These are phyloP conservation scores for Gopherus flavomarginatus DNA, from an alignment of 2,113 vertebrate genomes.

Conservation along the genomic window DNA sequence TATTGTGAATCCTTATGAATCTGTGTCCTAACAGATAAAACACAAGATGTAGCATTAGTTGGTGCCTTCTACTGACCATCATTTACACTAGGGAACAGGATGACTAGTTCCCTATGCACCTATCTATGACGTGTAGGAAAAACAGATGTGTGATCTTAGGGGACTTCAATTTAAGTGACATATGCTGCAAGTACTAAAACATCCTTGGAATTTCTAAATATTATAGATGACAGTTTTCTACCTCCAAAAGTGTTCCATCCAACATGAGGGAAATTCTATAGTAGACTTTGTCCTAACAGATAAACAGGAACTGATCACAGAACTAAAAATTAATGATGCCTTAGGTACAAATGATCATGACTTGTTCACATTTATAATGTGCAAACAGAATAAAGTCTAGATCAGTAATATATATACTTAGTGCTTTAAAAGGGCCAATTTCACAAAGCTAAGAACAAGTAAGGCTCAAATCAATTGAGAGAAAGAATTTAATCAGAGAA, in stretches of 20 bases:
- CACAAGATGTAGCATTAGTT: background rate
- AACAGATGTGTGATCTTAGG: background rate
- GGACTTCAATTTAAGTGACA: background rate
- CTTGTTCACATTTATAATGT: too few relatives aligned
- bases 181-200: background rate
- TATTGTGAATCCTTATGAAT: background rate
- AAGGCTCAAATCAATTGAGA: background rate
- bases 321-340: background rate
- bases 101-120: background rate
- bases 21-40: background rate
- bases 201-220: background rate
- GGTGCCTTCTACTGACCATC: background rate
- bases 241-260: background rate
- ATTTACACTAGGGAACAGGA: background rate
- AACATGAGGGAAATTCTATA: background rate
- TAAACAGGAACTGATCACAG: background rate
- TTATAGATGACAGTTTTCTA: background rate
- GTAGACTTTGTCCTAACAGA: background rate
- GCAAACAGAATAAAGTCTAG: too few relatives aligned
- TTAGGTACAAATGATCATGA: background rate
- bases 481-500: background rate
- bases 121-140: background rate
- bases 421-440: background rate
- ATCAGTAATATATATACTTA: background rate
- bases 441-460: background rate